A percentile compares a stretch with the other conserved stretches of the same genome.
Evolutionary conservation across 1,140 invertebrate genomes (phyloP).

Genomic region (Leucophenga varia): DNA sequence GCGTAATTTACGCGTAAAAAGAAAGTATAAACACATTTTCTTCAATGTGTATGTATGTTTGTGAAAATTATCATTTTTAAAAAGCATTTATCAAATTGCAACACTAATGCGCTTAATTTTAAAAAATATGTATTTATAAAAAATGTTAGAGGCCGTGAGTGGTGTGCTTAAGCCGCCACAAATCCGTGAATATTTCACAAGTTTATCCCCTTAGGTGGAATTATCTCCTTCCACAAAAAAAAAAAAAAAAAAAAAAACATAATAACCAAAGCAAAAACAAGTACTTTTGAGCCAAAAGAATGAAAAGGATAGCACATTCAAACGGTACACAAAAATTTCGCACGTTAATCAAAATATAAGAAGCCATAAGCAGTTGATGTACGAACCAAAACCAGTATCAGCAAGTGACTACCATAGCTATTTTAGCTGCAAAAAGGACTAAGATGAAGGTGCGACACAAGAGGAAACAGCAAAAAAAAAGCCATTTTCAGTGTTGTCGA

Average conservation of each 20-base stretch:
- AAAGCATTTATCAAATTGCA: no score
- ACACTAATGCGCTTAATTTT: no score
- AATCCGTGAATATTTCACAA: conserved; percentile 53
- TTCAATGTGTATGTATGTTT: no score
- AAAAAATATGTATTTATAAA: conserved; percentile 39
- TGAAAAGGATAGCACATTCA: no score
- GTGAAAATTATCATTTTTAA: no score
- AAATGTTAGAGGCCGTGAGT: no score
- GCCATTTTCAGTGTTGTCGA: not conserved
- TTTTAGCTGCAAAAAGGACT: conserved; percentile 13
- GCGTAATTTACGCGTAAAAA: no score
- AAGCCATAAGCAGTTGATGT: conserved; percentile 8
- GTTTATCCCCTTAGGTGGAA: conserved; percentile 51
- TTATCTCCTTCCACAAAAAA: conserved; percentile 34
- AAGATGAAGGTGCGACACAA: not conserved
- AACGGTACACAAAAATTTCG: conserved; percentile 6
- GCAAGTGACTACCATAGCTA: conserved; percentile 25
- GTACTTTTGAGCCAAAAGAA: no score
- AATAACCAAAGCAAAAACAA: conserved; percentile 14
- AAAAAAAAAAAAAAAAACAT: conserved; percentile 16
- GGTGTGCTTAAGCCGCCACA: conserved; percentile 39
- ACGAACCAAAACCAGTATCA: conserved; percentile 6
- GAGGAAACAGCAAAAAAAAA: not conserved
- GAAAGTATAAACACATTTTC: no score
- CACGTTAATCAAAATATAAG: conserved; percentile 51